Evolutionary conservation across 2,797 vertebrate genomes (phyloP), one percentile per base, ranked within the genome.

Genomic region (Allobates femoralis): DNA sequence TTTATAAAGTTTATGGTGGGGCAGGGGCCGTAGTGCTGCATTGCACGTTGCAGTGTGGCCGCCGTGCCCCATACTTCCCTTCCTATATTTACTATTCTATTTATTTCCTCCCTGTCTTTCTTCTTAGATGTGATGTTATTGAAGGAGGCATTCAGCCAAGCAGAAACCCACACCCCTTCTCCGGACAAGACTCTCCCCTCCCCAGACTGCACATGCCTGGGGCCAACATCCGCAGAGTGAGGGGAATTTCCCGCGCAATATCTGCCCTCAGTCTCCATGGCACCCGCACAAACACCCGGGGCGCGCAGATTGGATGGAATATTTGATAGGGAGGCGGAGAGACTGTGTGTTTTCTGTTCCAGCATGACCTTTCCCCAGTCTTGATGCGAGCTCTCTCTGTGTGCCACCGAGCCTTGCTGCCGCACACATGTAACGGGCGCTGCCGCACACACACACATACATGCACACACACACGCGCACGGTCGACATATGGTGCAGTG

Each of bases 261-360:
- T 87, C 86, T 87, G 86, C 86, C 86, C 86, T 87, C 37, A 87
- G 86, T 87, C 86, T 87, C 86, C 86, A 87, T 87, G 86, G 86
- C 86, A 87, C 86, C 86, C 86, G 66, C 73, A 87, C 86, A 87
- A 79, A 84, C 86, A 84, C 81, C 75, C 76, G 18, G 53, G 53
- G 81, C 86, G 1, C 50, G 73, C 86, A 58, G 75, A 87, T 87
- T 87, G 86, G 86, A 71, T 26, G 76, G 75, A 62, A 64, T 84
- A 28, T 84, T 64, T 87, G 58, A 84, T 79, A 74, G 66, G 86
- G 55, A 76, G 86, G 86, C 71, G 86, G 86, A 75, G 86, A 74
- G 60, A 84, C 37, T 62, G 56, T 26, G n/a, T 34, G 74, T 79
- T 30, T 78, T 67, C 62, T 87, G 81, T 74, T 73, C 81, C 81